A percentile compares a stretch with the other conserved stretches of the same genome.
Evolutionary conservation across 2,113 vertebrate species (phyloP).

Genomic region (Alethe diademata): DNA sequence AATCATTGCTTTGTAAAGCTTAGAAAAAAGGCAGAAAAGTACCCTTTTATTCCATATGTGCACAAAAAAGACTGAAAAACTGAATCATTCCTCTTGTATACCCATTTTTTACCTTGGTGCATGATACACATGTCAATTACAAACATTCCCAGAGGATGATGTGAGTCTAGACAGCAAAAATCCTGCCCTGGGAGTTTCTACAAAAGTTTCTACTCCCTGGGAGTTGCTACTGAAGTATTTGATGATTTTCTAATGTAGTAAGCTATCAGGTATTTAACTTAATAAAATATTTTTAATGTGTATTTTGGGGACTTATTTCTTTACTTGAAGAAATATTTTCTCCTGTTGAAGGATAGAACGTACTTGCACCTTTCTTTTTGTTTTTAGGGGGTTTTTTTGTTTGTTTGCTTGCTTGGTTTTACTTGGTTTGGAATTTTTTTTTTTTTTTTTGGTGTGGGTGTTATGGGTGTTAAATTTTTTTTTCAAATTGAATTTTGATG

Average conservation of each 20-base stretch:
- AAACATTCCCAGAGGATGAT: background rate
- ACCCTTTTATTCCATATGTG: background rate
- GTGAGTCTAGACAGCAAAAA: background rate
- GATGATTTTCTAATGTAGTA: background rate
- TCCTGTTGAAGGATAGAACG: background rate
- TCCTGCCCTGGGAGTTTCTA: background rate
- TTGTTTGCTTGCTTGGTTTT: background rate
- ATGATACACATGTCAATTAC: background rate
- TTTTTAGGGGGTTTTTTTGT: too few relatives aligned
- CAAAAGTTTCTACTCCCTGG: too few relatives aligned
- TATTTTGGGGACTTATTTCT: rapidly evolving
- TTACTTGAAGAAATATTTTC: background rate
- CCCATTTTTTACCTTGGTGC: background rate
- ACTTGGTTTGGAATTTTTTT: background rate
- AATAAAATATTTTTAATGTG: background rate
- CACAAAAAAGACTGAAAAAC: background rate
- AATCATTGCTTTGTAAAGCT: background rate
- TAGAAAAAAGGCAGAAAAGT: background rate
- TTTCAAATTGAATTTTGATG: background rate
- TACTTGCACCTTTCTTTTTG: background rate
- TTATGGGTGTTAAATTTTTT: rapidly evolving
- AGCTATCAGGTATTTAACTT: background rate
- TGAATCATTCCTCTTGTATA: background rate
- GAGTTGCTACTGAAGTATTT: background rate
- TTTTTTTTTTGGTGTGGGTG: background rate